Evolutionary conservation across 2,888 invertebrate species (phyloP).

Genomic region (Himalopsyche japonica): DNA sequence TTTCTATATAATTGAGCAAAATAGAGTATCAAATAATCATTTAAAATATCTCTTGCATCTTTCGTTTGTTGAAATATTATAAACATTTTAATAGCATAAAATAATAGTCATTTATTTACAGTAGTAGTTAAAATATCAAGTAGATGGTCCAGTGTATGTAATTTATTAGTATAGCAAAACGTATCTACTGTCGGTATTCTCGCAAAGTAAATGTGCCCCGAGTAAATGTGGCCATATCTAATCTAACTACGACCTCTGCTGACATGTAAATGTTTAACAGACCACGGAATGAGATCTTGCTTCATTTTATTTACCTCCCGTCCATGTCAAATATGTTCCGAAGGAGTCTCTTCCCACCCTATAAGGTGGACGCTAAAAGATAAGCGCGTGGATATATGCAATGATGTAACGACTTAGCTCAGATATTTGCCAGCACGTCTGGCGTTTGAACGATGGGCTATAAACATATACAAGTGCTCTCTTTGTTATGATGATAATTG

Average conservation of each 20-base stretch:
- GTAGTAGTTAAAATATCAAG: too few species aligned
- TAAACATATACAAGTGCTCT: background rate
- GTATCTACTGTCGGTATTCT: background rate
- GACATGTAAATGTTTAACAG: constrained; percentile 43
- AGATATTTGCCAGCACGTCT: background rate
- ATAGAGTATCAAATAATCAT: too few species aligned
- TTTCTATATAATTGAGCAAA: too few species aligned
- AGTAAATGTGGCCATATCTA: constrained; percentile 18
- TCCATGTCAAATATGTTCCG: constrained; percentile 35
- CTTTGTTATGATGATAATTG: too few species aligned
- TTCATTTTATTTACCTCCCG: constrained; percentile 42
- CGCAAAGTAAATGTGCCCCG: constrained; percentile 15
- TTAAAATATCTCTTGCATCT: too few species aligned
- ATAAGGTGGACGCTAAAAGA: constrained; percentile 7
- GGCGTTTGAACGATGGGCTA: background rate
- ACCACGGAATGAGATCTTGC: constrained; percentile 42
- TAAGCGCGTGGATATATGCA: background rate
- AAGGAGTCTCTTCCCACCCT: constrained; percentile 7
- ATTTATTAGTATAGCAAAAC: background rate
- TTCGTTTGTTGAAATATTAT: too few species aligned
- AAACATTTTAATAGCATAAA: too few species aligned
- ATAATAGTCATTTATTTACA: background rate
- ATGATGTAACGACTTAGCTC: background rate
- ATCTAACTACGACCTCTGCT: constrained; percentile 32
- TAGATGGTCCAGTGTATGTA: background rate